Evolutionary conservation across 2,888 invertebrate species (phyloP).

Genomic region (Busseola fusca): DNA sequence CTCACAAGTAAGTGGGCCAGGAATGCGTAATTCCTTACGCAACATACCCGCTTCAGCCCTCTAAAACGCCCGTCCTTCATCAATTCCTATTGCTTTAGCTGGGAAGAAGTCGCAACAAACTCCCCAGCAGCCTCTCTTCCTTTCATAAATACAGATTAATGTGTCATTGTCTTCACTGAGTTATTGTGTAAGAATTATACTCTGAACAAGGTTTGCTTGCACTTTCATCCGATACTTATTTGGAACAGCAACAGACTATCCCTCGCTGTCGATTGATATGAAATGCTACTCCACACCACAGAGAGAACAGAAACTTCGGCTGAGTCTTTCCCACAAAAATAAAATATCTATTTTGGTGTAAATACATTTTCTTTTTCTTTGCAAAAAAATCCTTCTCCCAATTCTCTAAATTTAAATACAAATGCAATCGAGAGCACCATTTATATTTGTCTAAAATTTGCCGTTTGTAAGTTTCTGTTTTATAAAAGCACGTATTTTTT

Average conservation of each 20-base stretch:
- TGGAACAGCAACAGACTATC: not conserved
- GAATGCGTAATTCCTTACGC: too few species aligned
- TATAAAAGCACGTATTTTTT: conserved; percentile 47
- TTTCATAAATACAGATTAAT: not conserved
- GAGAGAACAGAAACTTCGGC: conserved; percentile 13
- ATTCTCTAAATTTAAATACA: not conserved
- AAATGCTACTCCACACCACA: conserved; percentile 4
- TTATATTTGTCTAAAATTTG: not conserved
- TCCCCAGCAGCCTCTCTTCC: not conserved
- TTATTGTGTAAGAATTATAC: not conserved
- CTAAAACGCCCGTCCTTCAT: too few species aligned
- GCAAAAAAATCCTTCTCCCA: not conserved
- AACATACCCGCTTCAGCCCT: too few species aligned
- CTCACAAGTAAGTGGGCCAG: too few species aligned
- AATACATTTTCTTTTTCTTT: not conserved
- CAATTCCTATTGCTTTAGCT: too few species aligned
- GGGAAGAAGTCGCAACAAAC: too few species aligned
- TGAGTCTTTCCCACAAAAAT: not conserved
- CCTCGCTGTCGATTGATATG: not conserved
- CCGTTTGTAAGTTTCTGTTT: conserved; percentile 38
- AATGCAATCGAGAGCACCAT: not conserved
- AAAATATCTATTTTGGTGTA: not conserved
- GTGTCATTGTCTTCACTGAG: not conserved
- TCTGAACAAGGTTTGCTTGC: too few species aligned
- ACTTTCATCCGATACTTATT: not conserved